A percentile compares a stretch with the other conserved stretches of the same genome.
phyloP scores from a whole-genome alignment of 2,113 vertebrate species.

The Micronycteris hirsuta region DNA sequence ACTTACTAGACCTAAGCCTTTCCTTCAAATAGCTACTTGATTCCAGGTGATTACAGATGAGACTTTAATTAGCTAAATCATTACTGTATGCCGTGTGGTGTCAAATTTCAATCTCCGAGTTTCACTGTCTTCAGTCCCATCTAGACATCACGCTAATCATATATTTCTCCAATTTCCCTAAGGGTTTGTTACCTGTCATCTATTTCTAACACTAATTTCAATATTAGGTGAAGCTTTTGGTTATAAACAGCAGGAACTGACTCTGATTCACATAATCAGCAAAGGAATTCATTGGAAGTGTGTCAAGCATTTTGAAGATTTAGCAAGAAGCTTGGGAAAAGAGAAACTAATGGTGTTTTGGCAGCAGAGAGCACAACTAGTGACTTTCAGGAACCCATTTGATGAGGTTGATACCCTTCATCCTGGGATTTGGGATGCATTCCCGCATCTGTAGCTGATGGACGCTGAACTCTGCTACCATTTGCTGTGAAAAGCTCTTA shows the following conservation, averaged over 20 bases:
- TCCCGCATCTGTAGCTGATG: rapidly evolving
- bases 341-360: not conserved
- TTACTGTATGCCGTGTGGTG: not conserved
- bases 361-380: not conserved
- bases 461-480: not conserved
- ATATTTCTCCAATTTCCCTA: not conserved
- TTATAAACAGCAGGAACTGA: not conserved
- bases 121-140: not conserved
- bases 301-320: not conserved
- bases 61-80: not conserved
- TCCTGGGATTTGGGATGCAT: not conserved
- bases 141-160: not conserved
- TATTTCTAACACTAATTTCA: not conserved
- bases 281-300: not conserved
- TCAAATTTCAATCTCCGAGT: not conserved
- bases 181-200: not conserved
- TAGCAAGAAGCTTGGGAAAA: not conserved
- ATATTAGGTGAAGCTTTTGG: not conserved
- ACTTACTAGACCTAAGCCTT: not conserved
- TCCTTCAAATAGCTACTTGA: not conserved
- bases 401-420: not conserved
- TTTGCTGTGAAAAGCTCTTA: not conserved
- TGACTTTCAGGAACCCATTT: not conserved
- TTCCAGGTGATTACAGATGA: not conserved
- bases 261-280: not conserved